phyloP scores from a whole-genome alignment of 2,888 invertebrate genomes.

The Latrodectus hesperus region DNA sequence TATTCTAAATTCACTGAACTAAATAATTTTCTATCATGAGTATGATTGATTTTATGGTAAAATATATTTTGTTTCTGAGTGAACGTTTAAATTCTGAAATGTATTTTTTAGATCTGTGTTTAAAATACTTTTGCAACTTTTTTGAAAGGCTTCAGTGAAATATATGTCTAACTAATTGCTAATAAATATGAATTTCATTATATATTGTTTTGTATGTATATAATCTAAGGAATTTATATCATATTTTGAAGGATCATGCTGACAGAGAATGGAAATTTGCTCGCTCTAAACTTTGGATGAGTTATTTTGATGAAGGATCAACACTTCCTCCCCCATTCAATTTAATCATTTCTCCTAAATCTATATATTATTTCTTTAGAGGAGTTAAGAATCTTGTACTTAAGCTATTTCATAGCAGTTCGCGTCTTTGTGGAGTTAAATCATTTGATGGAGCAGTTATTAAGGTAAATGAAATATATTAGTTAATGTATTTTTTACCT shows the following conservation, averaged over 20 bases:
- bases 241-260: slow-evolving; percentile 77
- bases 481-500: background rate
- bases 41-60: too few relatives aligned
- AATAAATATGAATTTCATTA: too few relatives aligned
- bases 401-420: slow-evolving; percentile 19
- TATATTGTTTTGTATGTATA: background rate
- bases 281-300: slow-evolving; percentile 79
- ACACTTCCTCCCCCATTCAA: slow-evolving; percentile 79
- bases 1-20: too few relatives aligned
- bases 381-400: slow-evolving; percentile 40
- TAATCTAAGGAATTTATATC: background rate
- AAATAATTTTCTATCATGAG: too few relatives aligned
- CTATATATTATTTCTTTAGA: slow-evolving; percentile 63
- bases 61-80: too few relatives aligned
- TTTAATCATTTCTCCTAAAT: slow-evolving; percentile 78
- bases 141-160: too few relatives aligned
- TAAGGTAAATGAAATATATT: slow-evolving; percentile 12
- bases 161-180: too few relatives aligned
- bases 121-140: too few relatives aligned
- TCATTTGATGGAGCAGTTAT: slow-evolving; percentile 55
- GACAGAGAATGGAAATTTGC: slow-evolving; percentile 80
- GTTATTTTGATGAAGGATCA: slow-evolving; percentile 79
- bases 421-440: slow-evolving; percentile 36
- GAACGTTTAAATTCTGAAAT: too few relatives aligned
- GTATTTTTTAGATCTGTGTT: too few relatives aligned